These are phyloP conservation scores for Hermatobates lingyangjiaoensis DNA, from an alignment of 1,140 invertebrate species.

Conservation along the genomic window DNA sequence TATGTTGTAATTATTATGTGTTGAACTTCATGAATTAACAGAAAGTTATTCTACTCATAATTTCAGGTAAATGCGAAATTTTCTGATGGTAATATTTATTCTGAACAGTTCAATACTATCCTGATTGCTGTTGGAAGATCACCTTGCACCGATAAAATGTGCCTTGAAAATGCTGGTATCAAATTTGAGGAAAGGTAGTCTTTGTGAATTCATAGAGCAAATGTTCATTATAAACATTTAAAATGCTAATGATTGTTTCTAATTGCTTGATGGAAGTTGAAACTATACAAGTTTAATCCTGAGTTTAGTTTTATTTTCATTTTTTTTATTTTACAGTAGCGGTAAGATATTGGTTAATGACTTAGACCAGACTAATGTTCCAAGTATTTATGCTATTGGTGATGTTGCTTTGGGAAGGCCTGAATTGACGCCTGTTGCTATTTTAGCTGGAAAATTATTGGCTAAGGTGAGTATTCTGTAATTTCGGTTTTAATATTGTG, in stretches of 20 bases:
- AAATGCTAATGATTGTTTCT: no score
- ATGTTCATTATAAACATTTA: no score
- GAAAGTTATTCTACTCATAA: no score
- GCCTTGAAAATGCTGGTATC: slow-evolving; percentile 34
- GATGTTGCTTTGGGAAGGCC: slow-evolving; percentile 38
- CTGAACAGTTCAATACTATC: slow-evolving; percentile 31
- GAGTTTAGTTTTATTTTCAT: no score
- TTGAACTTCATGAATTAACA: no score
- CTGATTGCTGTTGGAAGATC: slow-evolving; percentile 41
- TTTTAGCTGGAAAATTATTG: slow-evolving; percentile 40
- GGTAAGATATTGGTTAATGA: slow-evolving; percentile 32
- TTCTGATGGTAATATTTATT: slow-evolving; percentile 19
- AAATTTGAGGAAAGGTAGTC: no score
- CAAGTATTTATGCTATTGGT: slow-evolving; percentile 42
- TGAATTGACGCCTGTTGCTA: slow-evolving; percentile 51
- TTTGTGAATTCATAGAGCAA: no score
- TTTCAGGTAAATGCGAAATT: neutral
- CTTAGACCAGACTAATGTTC: slow-evolving; percentile 26
- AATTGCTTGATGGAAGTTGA: no score
- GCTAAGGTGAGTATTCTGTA: slow-evolving; percentile 19
- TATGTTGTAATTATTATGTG: no score
- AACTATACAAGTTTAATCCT: no score
- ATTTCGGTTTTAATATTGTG: no score
- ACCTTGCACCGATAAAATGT: slow-evolving; percentile 35
- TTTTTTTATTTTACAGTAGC: slow-evolving; percentile 16